Evolutionary conservation across 2,113 vertebrate genomes (phyloP).

Genomic region (Rhinolophus ferrumequinum): DNA sequence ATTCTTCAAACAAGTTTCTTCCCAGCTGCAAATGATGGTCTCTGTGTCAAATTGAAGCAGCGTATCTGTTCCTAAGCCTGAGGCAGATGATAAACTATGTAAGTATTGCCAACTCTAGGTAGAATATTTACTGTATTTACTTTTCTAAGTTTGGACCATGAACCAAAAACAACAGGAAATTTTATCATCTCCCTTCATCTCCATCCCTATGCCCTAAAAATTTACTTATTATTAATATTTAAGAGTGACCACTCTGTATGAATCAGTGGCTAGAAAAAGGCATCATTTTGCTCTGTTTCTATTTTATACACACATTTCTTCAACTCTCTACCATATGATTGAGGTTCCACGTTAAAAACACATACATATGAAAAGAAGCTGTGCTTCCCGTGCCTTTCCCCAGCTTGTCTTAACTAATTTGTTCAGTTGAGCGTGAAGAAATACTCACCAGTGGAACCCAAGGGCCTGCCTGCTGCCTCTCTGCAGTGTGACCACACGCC

Average conservation of each 20-base stretch:
- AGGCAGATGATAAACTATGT: conserved; percentile 11
- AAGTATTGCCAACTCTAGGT: not conserved
- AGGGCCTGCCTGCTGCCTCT: not conserved
- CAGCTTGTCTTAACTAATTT: not conserved
- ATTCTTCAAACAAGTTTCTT: conserved; percentile 29
- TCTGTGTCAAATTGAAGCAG: not conserved
- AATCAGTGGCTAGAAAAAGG: conserved; percentile 65
- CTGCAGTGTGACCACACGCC: not conserved
- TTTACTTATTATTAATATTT: conserved; percentile 70
- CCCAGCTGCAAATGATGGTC: conserved; percentile 25
- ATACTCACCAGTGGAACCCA: not conserved
- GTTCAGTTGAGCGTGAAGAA: not conserved
- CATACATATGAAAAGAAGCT: not conserved
- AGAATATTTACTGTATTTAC: conserved; percentile 43
- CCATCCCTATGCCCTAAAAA: conserved; percentile 37
- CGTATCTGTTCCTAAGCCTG: not conserved
- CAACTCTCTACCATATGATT: not conserved
- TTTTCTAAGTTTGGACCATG: conserved; percentile 44
- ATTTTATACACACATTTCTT: conserved; percentile 41
- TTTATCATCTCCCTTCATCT: conserved; percentile 51
- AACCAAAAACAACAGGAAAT: not conserved
- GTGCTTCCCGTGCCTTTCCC: not conserved
- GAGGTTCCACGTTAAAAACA: conserved; percentile 36
- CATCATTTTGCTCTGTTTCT: conserved; percentile 43
- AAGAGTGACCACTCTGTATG: conserved; percentile 51